Evolutionary conservation across 2,797 vertebrate genomes (phyloP).

Genomic region (Melopsittacus undulatus): DNA sequence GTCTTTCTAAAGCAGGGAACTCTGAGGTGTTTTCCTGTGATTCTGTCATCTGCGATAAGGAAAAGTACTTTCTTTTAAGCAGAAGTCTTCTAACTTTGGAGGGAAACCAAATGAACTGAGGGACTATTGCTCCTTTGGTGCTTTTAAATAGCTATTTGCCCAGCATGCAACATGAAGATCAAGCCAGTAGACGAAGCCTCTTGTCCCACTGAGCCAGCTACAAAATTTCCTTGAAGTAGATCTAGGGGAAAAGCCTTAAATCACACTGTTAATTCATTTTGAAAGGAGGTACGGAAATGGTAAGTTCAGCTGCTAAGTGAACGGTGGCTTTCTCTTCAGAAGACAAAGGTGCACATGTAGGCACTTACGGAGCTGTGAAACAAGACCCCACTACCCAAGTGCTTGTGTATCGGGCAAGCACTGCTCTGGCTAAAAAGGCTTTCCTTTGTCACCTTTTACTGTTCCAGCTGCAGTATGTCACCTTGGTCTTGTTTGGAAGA

Average conservation of each 20-base stretch:
- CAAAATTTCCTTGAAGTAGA: neutral
- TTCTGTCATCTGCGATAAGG: neutral
- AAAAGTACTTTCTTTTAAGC: neutral
- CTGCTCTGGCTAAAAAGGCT: neutral
- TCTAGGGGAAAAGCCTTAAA: neutral
- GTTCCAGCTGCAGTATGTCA: neutral
- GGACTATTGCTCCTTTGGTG: neutral
- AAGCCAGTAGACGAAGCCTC: neutral
- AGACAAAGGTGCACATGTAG: neutral
- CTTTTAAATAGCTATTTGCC: neutral
- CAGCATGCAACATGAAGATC: neutral
- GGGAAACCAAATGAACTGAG: neutral
- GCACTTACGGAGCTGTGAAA: accelerated
- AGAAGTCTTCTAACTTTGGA: neutral
- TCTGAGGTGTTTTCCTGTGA: neutral
- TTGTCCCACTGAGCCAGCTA: neutral
- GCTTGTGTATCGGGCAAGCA: accelerated
- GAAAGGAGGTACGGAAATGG: neutral
- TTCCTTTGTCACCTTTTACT: accelerated
- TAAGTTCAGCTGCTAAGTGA: neutral
- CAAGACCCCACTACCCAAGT: neutral
- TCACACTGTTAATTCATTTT: neutral
- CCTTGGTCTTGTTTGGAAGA: neutral
- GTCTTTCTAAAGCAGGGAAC: neutral
- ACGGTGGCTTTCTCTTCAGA: neutral